Evolutionary conservation across 2,113 vertebrate genomes (phyloP).

Genomic region (Apodemus speciosus): DNA sequence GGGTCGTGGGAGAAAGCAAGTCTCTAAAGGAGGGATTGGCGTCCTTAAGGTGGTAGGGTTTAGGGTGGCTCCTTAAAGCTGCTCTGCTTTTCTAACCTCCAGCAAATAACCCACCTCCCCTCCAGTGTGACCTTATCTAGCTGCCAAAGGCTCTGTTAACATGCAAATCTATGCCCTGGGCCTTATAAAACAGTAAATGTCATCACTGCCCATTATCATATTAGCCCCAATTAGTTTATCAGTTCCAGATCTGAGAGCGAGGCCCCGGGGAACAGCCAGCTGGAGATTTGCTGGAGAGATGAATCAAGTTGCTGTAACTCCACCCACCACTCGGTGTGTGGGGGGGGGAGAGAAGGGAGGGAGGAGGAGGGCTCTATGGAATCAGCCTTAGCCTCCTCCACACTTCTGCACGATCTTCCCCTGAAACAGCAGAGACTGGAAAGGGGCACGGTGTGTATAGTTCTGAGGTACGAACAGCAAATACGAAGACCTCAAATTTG

Average conservation of each 20-base stretch:
- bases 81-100: neutral
- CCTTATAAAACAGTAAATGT: slow-evolving; percentile 67
- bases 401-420: neutral
- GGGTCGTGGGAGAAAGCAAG: neutral
- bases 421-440: neutral
- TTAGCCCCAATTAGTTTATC: slow-evolving; percentile 80
- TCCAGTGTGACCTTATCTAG: neutral
- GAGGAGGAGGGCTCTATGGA: neutral
- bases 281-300: slow-evolving; percentile 48
- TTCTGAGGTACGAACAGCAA: neutral
- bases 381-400: neutral
- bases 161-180: slow-evolving; percentile 40
- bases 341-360: no score
- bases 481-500: neutral
- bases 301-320: slow-evolving; percentile 47
- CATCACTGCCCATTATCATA: slow-evolving; percentile 78
- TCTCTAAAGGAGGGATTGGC: neutral
- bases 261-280: slow-evolving; percentile 55
- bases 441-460: neutral
- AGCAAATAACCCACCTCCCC: neutral
- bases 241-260: slow-evolving; percentile 69
- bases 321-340: neutral
- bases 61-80: neutral
- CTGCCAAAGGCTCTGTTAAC: slow-evolving; percentile 59
- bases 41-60: neutral